Evolutionary conservation across 2,113 vertebrate genomes (phyloP), one percentile per base, ranked within the genome.

Genomic region (Pampusana beccarii): DNA sequence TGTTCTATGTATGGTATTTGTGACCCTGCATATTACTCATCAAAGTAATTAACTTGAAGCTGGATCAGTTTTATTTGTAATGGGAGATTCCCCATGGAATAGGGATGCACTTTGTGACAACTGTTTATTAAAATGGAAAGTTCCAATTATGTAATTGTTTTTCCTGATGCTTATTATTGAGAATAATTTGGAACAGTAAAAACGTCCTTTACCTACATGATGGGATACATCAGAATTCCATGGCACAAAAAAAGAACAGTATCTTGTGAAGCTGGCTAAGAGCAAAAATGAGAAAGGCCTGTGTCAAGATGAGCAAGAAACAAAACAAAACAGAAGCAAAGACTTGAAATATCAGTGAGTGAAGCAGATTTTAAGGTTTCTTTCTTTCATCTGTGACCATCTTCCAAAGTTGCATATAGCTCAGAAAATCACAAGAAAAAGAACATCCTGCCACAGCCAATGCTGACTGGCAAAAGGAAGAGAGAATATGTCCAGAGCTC

Each of bases 31-130:
- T 73, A 33, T 60, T 86, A 38, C 18, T 85, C 82, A 20, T 53
- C 21, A 31, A 75, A 79, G 16, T 84, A 72, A 82, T 53, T 71
- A 50, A 34, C 31, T 36, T 53, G 40, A 36, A 66, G 9, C 24
- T 79, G 46, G 2, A 33, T 61, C 64, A 53, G 13, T 88, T 89
- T 50, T 57, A 51, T 26, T 75, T 71, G 54, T 86, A 79, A 57
- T 69, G 62, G 29, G 15, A 65, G 31, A 53, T 69, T 75, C 15
- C 11, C 9, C 15, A 53, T 36, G 36, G 24, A 77, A 44, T 3
- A 21, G 7, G 3, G 11, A 19, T 65, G 12, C 0, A 0, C 44
- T 75, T 72, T 80, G 1, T 60, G 15, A 70, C 18, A 54, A 3
- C 21, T 72, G 13, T 82, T 57, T 65, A 34, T 61, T 53, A 57